Evolutionary conservation across 2,888 invertebrate genomes (phyloP).

Genomic region (Rotaria sp.): DNA sequence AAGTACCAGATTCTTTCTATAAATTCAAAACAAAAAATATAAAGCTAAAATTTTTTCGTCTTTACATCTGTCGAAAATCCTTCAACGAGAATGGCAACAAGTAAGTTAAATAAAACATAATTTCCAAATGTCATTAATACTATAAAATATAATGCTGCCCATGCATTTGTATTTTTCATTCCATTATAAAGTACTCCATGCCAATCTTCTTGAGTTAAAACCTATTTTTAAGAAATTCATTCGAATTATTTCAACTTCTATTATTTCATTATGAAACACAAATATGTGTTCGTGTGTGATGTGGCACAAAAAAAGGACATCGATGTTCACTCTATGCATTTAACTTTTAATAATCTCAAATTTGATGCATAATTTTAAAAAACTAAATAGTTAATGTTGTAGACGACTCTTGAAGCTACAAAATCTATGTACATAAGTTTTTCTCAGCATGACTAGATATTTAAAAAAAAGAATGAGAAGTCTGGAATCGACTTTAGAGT

Average conservation of each 20-base stretch:
- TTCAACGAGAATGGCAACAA: conserved; percentile 98
- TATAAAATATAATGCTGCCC: conserved; percentile 98
- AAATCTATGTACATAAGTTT: too few species aligned
- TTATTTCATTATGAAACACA: background rate
- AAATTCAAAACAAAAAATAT: background rate
- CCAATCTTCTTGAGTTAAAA: conserved; percentile 99
- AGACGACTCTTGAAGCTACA: too few species aligned
- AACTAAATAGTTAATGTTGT: too few species aligned
- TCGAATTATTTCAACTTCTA: background rate
- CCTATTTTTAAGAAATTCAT: conserved; percentile 63
- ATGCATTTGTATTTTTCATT: conserved; percentile 97
- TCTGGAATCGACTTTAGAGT: too few species aligned
- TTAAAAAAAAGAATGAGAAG: too few species aligned
- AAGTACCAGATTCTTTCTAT: conserved; percentile 17
- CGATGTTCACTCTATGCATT: too few species aligned
- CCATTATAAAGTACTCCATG: conserved; percentile 98
- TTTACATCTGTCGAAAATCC: conserved; percentile 71
- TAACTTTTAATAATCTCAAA: too few species aligned
- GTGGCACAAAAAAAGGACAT: too few species aligned
- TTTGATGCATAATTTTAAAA: too few species aligned
- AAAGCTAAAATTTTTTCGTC: too few species aligned
- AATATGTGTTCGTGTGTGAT: too few species aligned
- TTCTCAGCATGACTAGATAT: too few species aligned
- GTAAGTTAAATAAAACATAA: conserved; percentile 96
- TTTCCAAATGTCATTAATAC: conserved; percentile 99